Base-by-base conservation (phyloP, 1,140 invertebrate genomes). In the Tribolium castaneum region DNA sequence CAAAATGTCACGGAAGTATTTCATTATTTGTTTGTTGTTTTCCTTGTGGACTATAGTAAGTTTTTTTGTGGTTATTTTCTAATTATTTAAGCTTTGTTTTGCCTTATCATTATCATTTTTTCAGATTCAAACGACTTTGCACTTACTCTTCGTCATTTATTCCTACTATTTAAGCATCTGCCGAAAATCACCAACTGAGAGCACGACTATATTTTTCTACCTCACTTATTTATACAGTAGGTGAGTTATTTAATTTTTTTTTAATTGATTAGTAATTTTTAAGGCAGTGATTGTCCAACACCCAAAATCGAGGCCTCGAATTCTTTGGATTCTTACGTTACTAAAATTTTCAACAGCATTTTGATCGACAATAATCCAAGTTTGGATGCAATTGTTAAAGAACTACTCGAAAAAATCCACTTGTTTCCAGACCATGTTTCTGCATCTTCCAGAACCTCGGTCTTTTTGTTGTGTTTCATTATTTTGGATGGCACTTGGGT, bases 191-290 rank as follows among this genome's bases (percentile, higher is more conserved):
- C 79, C 81, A 2, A 52, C 16, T 2, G 70, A 78, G 70, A 71
- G 72, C 51, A 35, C 56, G 22, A 16, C 78, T 10, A 71, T 82
- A 30, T 78, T 83, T 52, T 49, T 83, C 1, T 81, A 83, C 49
- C 76, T 83, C 13, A 83, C 82, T 10, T 83, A 83, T 77, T 82
- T 83, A 66, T 83, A 82, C 13, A 80, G 82, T 83, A 80, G 82
- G 81, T 81, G 39, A 16, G 19, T 25, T 30, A 19, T 19, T 19
- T 19, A 70, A 22, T n/a, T n/a, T n/a, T n/a, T n/a, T n/a, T n/a
- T n/a, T n/a, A n/a, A n/a, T n/a, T n/a, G 39, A 59, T 25, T 22
- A 22, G 5, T 5, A 25, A 30, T 59, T 59, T 22, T 59, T 59
- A n/a, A 59, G 54, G 25, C 22, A 19, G 22, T 3, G 54, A 25